Evolutionary conservation across 2,113 vertebrate species (phyloP).

Genomic region (Neolamprologus sp.): DNA sequence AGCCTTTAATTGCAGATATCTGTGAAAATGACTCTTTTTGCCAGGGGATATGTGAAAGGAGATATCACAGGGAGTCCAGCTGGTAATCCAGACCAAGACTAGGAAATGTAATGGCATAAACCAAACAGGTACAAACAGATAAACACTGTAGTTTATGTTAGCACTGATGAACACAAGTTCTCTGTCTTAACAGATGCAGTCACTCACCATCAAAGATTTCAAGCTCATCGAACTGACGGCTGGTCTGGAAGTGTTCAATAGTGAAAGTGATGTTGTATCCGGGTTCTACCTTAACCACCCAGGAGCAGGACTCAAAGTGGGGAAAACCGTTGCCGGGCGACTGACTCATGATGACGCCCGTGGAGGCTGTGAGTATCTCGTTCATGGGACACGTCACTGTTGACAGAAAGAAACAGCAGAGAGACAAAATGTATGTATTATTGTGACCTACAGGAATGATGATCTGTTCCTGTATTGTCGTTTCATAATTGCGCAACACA

Average conservation of each 20-base stretch:
- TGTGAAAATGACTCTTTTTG: neutral
- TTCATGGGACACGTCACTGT: conserved; percentile 92
- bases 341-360: conserved; percentile 91
- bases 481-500: neutral
- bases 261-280: conserved; percentile 90
- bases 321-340: conserved; percentile 86
- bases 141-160: neutral
- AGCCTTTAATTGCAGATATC: neutral
- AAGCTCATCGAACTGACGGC: conserved; percentile 92
- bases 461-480: neutral
- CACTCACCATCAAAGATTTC: conserved; percentile 94
- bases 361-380: conserved; percentile 86
- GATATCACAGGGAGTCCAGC: neutral
- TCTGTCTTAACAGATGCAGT: neutral
- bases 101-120: neutral
- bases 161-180: neutral
- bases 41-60: neutral
- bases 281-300: conserved; percentile 88
- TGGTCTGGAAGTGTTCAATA: conserved; percentile 93
- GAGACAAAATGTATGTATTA: neutral
- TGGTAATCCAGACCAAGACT: neutral
- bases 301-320: conserved; percentile 95
- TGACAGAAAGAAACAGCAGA: neutral
- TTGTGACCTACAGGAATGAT: neutral
- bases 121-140: neutral